Evolutionary conservation across 2,888 invertebrate genomes (phyloP).

Genomic region (Philopedon plagiatum): DNA sequence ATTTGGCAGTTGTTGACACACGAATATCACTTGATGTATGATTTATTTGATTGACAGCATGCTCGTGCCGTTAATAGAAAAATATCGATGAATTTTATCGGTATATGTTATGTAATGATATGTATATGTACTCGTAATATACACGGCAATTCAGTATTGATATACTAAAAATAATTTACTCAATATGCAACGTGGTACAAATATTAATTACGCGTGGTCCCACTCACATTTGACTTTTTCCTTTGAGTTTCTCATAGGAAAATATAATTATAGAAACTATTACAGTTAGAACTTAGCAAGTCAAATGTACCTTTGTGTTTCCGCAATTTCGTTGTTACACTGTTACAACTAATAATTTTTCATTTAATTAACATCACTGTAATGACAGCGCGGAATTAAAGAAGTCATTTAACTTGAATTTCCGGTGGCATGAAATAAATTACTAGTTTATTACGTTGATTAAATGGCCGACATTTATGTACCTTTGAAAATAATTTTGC

Average conservation of each 20-base stretch:
- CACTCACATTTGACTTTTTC: too few relatives aligned
- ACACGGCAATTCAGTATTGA: too few relatives aligned
- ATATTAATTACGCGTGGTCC: too few relatives aligned
- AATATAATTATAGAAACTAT: neutral
- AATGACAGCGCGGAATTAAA: neutral
- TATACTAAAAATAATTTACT: too few relatives aligned
- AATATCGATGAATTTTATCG: too few relatives aligned
- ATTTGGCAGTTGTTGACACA: slow-evolving; percentile 18
- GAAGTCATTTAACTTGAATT: slow-evolving; percentile 6
- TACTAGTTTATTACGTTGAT: too few relatives aligned
- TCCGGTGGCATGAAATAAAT: slow-evolving; percentile 3
- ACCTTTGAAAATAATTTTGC: too few relatives aligned
- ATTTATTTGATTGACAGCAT: slow-evolving; percentile 1
- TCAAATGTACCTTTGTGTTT: neutral
- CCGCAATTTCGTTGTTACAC: slow-evolving; percentile 1
- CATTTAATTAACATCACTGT: neutral
- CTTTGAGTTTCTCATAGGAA: neutral
- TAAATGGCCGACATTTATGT: too few relatives aligned
- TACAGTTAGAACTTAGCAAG: slow-evolving; percentile 1
- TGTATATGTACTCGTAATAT: too few relatives aligned
- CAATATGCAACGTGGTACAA: too few relatives aligned
- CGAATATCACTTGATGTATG: slow-evolving; percentile 14
- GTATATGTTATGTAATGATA: too few relatives aligned
- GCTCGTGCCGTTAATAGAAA: neutral
- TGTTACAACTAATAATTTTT: slow-evolving; percentile 6